A percentile compares a stretch with the other conserved stretches of the same genome.
Evolutionary conservation across 1,140 invertebrate species (phyloP).

Genomic region (Scaptomyza graminum): DNA sequence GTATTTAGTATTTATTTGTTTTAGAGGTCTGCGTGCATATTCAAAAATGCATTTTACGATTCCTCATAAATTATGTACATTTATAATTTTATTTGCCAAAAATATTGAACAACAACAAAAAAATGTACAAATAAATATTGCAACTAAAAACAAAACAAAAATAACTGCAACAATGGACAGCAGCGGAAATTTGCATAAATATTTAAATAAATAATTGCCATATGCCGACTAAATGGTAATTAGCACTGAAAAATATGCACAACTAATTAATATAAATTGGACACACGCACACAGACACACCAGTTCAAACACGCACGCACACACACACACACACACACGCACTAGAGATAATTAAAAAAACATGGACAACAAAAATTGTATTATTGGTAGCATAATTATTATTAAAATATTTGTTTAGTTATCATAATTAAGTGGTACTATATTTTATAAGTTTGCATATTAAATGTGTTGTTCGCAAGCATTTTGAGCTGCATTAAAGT

Average conservation of each 20-base stretch:
- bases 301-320: background rate
- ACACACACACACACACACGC: constrained; percentile 1
- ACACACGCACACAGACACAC: constrained; percentile 19
- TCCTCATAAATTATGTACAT: constrained; percentile 47
- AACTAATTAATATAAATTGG: constrained; percentile 34
- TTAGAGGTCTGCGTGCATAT: background rate
- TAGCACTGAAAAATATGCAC: background rate
- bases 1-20: constrained; percentile 23
- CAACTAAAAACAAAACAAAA: background rate
- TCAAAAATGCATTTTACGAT: background rate
- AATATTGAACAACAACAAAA: background rate
- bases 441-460: constrained; percentile 21
- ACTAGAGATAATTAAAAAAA: constrained; percentile 13
- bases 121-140: background rate
- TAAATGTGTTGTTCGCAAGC: constrained; percentile 27
- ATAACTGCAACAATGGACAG: constrained; percentile 30
- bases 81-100: constrained; percentile 20
- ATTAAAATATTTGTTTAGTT: constrained; percentile 26
- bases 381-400: constrained; percentile 37
- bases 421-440: constrained; percentile 21
- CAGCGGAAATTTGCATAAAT: constrained; percentile 24
- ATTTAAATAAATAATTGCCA: constrained; percentile 25
- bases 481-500: constrained; percentile 32
- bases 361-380: constrained; percentile 1
- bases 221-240: constrained; percentile 2